Conservation (phyloP, 2,113 vertebrate genomes). For the Campylorhamphus procurvoides region DNA sequence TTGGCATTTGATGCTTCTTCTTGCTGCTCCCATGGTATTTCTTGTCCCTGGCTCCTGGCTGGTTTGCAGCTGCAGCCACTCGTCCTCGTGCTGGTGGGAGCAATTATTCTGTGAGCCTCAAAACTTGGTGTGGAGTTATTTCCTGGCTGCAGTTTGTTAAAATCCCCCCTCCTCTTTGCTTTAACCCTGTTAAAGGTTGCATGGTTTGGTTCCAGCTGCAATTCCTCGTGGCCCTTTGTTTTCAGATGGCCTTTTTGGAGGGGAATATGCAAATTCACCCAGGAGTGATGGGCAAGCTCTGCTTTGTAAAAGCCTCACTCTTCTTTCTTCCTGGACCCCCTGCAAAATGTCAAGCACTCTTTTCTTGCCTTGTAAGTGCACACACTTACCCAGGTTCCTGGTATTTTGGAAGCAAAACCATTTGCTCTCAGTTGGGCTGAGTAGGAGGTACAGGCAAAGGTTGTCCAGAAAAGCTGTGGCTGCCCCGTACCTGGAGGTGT, state of each 20-base stretch:
- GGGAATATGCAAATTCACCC: neutral
- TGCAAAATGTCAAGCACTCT: neutral
- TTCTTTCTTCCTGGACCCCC: neutral
- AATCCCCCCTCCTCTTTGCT: neutral
- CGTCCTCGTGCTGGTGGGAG: neutral
- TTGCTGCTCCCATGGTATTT: constrained; percentile 2
- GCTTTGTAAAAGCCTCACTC: neutral
- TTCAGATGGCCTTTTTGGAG: constrained; percentile 11
- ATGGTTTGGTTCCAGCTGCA: neutral
- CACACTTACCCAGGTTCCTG: neutral
- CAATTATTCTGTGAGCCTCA: neutral
- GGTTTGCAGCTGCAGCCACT: neutral
- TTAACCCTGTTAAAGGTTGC: neutral
- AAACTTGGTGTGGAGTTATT: neutral
- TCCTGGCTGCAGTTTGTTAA: neutral
- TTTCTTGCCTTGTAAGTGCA: neutral
- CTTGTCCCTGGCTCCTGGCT: neutral
- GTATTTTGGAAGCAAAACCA: neutral
- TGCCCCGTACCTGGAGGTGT: neutral
- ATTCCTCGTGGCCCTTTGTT: neutral
- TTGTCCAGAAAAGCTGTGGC: neutral
- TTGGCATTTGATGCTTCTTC: neutral
- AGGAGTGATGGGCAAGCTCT: neutral
- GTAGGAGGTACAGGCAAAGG: neutral
- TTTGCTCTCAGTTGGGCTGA: neutral